phyloP scores from a whole-genome alignment of 2,113 vertebrate species.

The Siniperca chuatsi region DNA sequence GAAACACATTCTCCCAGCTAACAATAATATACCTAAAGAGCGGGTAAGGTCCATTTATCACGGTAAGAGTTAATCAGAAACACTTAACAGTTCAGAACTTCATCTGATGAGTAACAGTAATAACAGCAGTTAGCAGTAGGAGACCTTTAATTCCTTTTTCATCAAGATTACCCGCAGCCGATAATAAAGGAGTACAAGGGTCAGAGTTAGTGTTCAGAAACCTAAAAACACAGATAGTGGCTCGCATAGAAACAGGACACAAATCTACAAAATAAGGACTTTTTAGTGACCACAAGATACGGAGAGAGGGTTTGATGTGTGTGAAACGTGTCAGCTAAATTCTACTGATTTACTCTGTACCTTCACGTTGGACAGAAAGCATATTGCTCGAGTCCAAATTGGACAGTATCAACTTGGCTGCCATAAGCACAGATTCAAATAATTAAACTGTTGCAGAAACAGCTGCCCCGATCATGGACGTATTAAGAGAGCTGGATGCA shows the following conservation, averaged over 20 bases:
- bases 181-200: conserved; percentile 4
- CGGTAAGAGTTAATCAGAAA: background rate
- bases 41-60: background rate
- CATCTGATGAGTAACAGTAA: background rate
- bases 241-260: background rate
- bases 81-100: conserved; percentile 26
- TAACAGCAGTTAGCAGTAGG: background rate
- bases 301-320: background rate
- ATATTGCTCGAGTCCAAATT: background rate
- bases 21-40: background rate
- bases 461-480: too few species aligned
- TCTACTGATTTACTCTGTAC: background rate
- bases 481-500: too few species aligned
- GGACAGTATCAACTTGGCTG: background rate
- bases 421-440: background rate
- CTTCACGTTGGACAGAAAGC: background rate
- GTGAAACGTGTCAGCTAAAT: background rate
- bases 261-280: background rate
- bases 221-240: background rate
- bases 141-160: conserved; percentile 24
- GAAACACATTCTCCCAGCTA: background rate
- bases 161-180: background rate
- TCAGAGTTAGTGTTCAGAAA: background rate
- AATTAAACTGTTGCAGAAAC: too few species aligned
- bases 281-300: background rate